These are phyloP conservation scores for Caenorhabditis sp. DNA, from an alignment of 2,888 invertebrate species.

Conservation along the genomic window DNA sequence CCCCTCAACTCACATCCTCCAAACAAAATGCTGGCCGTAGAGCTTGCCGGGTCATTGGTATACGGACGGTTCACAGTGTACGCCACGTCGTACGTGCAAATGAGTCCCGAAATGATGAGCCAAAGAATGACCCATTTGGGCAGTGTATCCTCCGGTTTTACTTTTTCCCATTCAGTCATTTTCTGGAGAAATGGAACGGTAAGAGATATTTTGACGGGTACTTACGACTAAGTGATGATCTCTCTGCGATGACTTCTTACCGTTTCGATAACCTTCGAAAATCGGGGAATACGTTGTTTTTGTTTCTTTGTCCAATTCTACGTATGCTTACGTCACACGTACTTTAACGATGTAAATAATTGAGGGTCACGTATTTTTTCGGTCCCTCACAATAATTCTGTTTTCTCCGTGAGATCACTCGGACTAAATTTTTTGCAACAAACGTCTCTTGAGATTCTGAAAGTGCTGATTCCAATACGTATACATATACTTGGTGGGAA, in stretches of 20 bases:
- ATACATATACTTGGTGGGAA: too few species aligned
- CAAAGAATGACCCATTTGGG: constrained; percentile 40
- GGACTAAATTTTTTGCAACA: too few species aligned
- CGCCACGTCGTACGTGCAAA: constrained; percentile 63
- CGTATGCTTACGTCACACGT: too few species aligned
- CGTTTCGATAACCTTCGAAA: constrained; percentile 20
- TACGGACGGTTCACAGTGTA: constrained; percentile 66
- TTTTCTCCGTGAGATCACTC: too few species aligned
- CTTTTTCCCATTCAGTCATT: constrained; percentile 28
- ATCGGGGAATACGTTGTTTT: not conserved
- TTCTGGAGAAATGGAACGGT: not conserved
- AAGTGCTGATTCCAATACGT: too few species aligned
- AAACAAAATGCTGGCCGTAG: constrained; percentile 18
- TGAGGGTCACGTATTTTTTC: too few species aligned
- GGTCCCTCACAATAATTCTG: too few species aligned
- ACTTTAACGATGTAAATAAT: too few species aligned
- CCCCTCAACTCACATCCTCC: constrained; percentile 45
- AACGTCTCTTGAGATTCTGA: too few species aligned
- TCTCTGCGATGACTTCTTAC: constrained; percentile 43
- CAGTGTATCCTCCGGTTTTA: not conserved
- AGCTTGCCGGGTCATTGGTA: constrained; percentile 56
- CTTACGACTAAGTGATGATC: constrained; percentile 28
- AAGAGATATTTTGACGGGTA: not conserved
- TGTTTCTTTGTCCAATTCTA: too few species aligned
- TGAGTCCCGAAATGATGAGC: constrained; percentile 45